phyloP scores from a whole-genome alignment of 2,888 invertebrate species.

The Hydriomena furcata region DNA sequence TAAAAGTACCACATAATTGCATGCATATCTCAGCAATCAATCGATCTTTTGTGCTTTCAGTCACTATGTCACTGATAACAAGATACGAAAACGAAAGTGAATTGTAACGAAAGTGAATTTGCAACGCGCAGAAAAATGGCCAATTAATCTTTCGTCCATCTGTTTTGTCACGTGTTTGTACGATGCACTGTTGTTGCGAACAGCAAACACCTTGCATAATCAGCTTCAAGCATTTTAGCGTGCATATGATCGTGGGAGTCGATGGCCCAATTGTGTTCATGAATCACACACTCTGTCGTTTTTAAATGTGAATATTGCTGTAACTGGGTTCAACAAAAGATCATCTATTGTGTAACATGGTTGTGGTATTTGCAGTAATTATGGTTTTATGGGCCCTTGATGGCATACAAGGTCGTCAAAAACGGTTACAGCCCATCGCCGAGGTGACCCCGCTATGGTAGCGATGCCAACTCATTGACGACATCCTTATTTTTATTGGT shows the following conservation, averaged over 20 bases:
- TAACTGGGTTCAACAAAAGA: constrained; percentile 8
- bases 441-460: constrained; percentile 71
- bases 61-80: constrained; percentile 41
- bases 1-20: constrained; percentile 14
- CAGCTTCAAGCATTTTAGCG: constrained; percentile 15
- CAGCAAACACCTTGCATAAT: constrained; percentile 30
- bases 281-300: background rate
- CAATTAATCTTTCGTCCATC: constrained; percentile 46
- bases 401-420: constrained; percentile 38
- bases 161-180: constrained; percentile 27
- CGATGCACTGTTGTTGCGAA: constrained; percentile 20
- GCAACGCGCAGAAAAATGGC: constrained; percentile 46
- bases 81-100: constrained; percentile 43
- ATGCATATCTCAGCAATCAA: constrained; percentile 42
- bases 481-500: constrained; percentile 82
- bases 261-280: constrained; percentile 21
- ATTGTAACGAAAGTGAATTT: constrained; percentile 51
- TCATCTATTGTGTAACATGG: constrained; percentile 4
- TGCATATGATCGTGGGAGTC: constrained; percentile 30
- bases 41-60: constrained; percentile 38
- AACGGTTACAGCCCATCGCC: constrained; percentile 46
- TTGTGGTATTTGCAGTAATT: constrained; percentile 23
- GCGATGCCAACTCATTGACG: constrained; percentile 80
- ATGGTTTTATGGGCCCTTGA: constrained; percentile 39
- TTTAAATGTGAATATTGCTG: constrained; percentile 14